Evolutionary conservation across 2,888 invertebrate genomes (phyloP).

Genomic region (Hemicrepidius hirtus): DNA sequence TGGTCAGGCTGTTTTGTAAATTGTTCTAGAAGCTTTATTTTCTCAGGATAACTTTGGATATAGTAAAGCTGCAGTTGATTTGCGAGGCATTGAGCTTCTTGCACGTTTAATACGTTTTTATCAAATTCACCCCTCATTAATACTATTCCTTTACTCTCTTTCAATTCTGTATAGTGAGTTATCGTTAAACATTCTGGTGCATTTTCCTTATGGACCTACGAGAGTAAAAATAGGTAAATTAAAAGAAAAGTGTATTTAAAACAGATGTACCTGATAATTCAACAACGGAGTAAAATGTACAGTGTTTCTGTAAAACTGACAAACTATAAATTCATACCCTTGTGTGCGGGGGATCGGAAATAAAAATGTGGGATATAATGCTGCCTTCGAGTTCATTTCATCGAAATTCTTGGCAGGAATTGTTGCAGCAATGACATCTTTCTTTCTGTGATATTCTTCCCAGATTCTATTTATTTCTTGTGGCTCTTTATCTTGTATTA

Average conservation of each 20-base stretch:
- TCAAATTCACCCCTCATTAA: slow-evolving; percentile 93
- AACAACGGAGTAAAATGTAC: slow-evolving; percentile 90
- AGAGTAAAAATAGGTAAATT: too few relatives aligned
- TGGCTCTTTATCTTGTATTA: slow-evolving; percentile 81
- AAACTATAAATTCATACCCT: slow-evolving; percentile 91
- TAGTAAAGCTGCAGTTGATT: slow-evolving; percentile 92
- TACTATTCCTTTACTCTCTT: slow-evolving; percentile 81
- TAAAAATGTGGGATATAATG: slow-evolving; percentile 81
- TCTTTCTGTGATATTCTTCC: slow-evolving; percentile 86
- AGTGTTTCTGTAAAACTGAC: slow-evolving; percentile 82
- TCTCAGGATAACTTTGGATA: slow-evolving; percentile 77
- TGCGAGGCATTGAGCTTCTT: slow-evolving; percentile 90
- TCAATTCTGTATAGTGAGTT: slow-evolving; percentile 85
- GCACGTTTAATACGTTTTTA: slow-evolving; percentile 81
- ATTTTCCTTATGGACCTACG: slow-evolving; percentile 86
- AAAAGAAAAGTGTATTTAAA: too few relatives aligned
- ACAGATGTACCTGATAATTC: slow-evolving; percentile 88
- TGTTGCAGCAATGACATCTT: slow-evolving; percentile 85
- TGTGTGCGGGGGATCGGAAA: slow-evolving; percentile 87
- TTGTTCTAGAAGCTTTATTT: slow-evolving; percentile 78
- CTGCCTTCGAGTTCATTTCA: slow-evolving; percentile 76
- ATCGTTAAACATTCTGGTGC: slow-evolving; percentile 91
- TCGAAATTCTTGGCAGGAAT: slow-evolving; percentile 79
- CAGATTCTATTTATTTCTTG: slow-evolving; percentile 86
- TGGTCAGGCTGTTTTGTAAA: slow-evolving; percentile 83